Conservation (phyloP, 2,797 vertebrate genomes). For the Triplophysa yarkandensis region DNA sequence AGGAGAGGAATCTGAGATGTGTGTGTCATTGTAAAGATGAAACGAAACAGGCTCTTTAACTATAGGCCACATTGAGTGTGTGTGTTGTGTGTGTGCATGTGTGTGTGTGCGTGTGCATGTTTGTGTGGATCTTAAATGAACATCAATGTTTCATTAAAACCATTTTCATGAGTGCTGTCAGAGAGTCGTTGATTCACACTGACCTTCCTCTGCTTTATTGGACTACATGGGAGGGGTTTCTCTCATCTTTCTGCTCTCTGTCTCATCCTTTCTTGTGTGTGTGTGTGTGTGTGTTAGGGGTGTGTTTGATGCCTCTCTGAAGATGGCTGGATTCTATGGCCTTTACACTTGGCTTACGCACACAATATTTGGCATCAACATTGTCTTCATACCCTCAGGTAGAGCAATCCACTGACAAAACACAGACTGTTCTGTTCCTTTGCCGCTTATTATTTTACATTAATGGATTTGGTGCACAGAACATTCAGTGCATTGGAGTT, state of each 20-base stretch:
- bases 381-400: conserved; percentile 99
- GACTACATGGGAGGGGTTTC: not conserved
- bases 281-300: conserved; percentile 95
- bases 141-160: conserved; percentile 22
- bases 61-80: too few relatives aligned
- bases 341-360: conserved; percentile 99
- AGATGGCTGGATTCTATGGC: conserved; percentile 98
- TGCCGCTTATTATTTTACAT: not conserved
- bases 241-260: not conserved
- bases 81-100: too few relatives aligned
- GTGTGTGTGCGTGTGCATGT: too few relatives aligned
- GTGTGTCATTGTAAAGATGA: conserved; percentile 28
- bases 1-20: conserved; percentile 41
- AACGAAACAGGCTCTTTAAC: conserved; percentile 23
- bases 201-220: conserved; percentile 13
- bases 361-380: conserved; percentile 98
- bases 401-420: conserved; percentile 58
- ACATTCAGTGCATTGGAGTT: not conserved
- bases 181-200: conserved; percentile 6
- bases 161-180: conserved; percentile 18
- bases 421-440: not conserved
- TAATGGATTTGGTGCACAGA: not conserved
- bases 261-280: conserved; percentile 20
- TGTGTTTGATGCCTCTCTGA: conserved; percentile 97
- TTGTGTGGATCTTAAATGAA: conserved; percentile 10